Evolutionary conservation across 2,113 vertebrate genomes (phyloP).

Genomic region (Regulus satrapa): DNA sequence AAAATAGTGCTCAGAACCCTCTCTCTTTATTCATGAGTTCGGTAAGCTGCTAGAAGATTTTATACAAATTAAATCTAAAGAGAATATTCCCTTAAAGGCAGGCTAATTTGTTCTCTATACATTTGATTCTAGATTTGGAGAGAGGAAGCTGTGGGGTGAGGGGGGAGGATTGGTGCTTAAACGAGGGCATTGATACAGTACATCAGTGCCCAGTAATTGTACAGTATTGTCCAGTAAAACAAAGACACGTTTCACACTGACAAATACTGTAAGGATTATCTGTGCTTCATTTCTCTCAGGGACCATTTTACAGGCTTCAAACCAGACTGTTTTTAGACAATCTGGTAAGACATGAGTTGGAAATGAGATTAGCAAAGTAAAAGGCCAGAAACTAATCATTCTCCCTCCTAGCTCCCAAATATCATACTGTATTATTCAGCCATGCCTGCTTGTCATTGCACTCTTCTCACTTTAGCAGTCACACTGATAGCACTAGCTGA

Average conservation of each 20-base stretch:
- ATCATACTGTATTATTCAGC: slow-evolving; percentile 76
- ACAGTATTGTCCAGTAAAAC: slow-evolving; percentile 62
- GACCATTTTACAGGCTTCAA: slow-evolving; percentile 57
- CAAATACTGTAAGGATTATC: slow-evolving; percentile 62
- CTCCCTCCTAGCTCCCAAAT: slow-evolving; percentile 61
- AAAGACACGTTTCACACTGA: slow-evolving; percentile 63
- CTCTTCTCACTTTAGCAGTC: slow-evolving; percentile 72
- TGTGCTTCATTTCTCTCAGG: slow-evolving; percentile 54
- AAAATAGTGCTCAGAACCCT: slow-evolving; percentile 23
- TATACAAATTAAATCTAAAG: slow-evolving; percentile 61
- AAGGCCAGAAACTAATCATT: slow-evolving; percentile 72
- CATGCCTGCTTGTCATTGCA: slow-evolving; percentile 75
- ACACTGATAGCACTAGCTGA: slow-evolving; percentile 76
- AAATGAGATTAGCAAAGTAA: slow-evolving; percentile 70
- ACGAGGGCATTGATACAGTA: slow-evolving; percentile 22
- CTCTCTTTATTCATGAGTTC: slow-evolving; percentile 66
- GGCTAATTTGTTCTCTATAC: slow-evolving; percentile 39
- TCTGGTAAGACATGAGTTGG: slow-evolving; percentile 52
- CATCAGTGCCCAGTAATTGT: slow-evolving; percentile 39
- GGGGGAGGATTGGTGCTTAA: not conserved
- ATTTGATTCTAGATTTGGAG: slow-evolving; percentile 7
- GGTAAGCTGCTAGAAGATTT: slow-evolving; percentile 56
- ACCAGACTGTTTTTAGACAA: slow-evolving; percentile 60
- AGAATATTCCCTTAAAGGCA: slow-evolving; percentile 60
- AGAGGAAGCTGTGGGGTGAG: rapidly evolving